Conservation (phyloP, 1,140 invertebrate species). For the Drosophila watanabei region DNA sequence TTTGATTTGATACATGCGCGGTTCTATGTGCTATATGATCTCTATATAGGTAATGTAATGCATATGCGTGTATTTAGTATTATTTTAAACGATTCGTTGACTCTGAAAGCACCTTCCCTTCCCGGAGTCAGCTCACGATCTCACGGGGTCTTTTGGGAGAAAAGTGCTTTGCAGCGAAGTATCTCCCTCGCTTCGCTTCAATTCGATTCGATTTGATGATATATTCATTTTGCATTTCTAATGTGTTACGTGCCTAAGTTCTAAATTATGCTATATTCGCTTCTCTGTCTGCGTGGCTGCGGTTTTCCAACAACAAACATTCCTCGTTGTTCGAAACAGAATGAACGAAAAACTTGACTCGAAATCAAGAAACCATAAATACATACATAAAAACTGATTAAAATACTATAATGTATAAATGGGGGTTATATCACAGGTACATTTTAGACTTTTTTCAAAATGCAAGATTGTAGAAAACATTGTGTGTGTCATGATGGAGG, state of each 20-base stretch:
- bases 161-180: constrained; percentile 36
- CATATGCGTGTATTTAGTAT: constrained; percentile 50
- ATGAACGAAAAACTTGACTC: constrained; percentile 29
- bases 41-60: constrained; percentile 60
- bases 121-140: constrained; percentile 16
- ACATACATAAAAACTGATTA: constrained; percentile 51
- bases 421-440: constrained; percentile 82
- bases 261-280: constrained; percentile 74
- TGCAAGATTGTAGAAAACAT: constrained; percentile 80
- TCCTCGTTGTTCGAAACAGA: constrained; percentile 45
- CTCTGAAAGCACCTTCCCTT: constrained; percentile 31
- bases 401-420: constrained; percentile 81
- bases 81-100: constrained; percentile 74
- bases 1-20: constrained; percentile 79
- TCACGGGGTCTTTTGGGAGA: constrained; percentile 8
- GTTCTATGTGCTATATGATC: constrained; percentile 77
- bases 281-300: constrained; percentile 22
- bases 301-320: constrained; percentile 54
- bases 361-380: constrained; percentile 51
- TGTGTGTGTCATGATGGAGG: constrained; percentile 45
- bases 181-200: constrained; percentile 28
- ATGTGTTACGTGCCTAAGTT: constrained; percentile 74
- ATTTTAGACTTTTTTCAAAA: constrained; percentile 83
- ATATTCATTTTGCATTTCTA: constrained; percentile 76
- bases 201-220: constrained; percentile 64